Evolutionary conservation across 2,797 vertebrate genomes (phyloP).

Genomic region (Vultur gryphus): DNA sequence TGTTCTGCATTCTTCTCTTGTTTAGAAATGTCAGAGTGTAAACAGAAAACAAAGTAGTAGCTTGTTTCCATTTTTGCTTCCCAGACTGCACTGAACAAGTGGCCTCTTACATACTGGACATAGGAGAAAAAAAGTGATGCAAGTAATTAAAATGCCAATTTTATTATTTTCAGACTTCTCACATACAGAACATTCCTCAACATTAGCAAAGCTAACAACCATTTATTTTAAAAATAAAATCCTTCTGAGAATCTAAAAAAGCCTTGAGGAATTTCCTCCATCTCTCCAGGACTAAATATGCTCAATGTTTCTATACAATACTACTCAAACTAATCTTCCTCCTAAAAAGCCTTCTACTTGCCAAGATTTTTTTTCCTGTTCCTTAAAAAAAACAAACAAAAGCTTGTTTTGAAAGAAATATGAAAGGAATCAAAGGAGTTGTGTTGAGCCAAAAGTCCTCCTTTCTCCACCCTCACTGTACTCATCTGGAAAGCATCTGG

Average conservation of each 20-base stretch:
- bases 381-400: slow-evolving; percentile 30
- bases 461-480: slow-evolving; percentile 28
- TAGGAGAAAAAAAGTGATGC: not conserved
- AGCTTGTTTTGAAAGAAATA: slow-evolving; percentile 41
- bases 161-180: not conserved
- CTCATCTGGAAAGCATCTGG: slow-evolving; percentile 40
- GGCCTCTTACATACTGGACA: slow-evolving; percentile 4
- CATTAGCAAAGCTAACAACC: not conserved
- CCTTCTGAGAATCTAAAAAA: not conserved
- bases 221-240: not conserved
- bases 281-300: not conserved
- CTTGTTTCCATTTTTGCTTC: slow-evolving; percentile 53
- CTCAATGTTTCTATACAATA: not conserved
- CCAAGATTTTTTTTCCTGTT: not conserved
- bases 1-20: slow-evolving; percentile 31
- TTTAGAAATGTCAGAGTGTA: slow-evolving; percentile 65
- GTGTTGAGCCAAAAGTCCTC: not conserved
- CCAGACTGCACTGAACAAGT: slow-evolving; percentile 26
- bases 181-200: slow-evolving; percentile 62
- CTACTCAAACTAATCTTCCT: not conserved
- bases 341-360: not conserved
- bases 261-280: not conserved
- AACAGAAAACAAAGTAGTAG: slow-evolving; percentile 70
- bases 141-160: slow-evolving; percentile 49
- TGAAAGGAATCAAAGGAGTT: slow-evolving; percentile 24